Conservation (phyloP, 2,888 invertebrate species). For the Scrobipalpa atriplicella region DNA sequence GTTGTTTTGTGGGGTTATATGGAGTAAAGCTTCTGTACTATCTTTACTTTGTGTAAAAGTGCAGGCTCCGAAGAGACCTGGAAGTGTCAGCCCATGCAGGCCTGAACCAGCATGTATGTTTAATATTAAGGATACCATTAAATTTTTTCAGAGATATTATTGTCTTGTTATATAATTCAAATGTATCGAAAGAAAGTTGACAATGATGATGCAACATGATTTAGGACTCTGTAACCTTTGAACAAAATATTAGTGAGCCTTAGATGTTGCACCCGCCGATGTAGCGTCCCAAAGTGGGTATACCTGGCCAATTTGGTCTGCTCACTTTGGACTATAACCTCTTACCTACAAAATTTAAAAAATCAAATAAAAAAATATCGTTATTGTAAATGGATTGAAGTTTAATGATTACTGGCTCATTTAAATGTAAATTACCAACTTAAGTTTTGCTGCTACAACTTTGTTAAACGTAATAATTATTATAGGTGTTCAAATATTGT, state of each 20-base stretch:
- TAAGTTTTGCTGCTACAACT: constrained; percentile 78
- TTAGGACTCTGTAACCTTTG: constrained; percentile 68
- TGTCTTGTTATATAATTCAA: constrained; percentile 83
- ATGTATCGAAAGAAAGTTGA: constrained; percentile 76
- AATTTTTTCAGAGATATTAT: constrained; percentile 83
- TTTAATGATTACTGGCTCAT: constrained; percentile 78
- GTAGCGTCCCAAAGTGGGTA: constrained; percentile 58
- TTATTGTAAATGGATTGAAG: constrained; percentile 79
- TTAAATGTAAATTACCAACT: constrained; percentile 71
- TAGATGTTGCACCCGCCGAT: constrained; percentile 69
- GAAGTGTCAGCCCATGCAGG: constrained; percentile 68
- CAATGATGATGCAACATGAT: constrained; percentile 64
- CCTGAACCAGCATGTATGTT: constrained; percentile 79
- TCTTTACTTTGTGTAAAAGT: constrained; percentile 40
- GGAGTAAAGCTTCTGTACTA: background rate
- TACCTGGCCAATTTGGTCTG: constrained; percentile 22
- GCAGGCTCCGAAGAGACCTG: constrained; percentile 61
- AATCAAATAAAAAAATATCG: constrained; percentile 68
- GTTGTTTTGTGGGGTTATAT: background rate
- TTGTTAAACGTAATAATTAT: constrained; percentile 77
- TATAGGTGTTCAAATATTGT: constrained; percentile 82
- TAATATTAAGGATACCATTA: constrained; percentile 79
- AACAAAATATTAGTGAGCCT: constrained; percentile 74
- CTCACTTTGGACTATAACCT: constrained; percentile 54
- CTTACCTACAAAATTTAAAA: constrained; percentile 59